These are phyloP conservation scores for Anastrepha obliqua DNA, from an alignment of 1,140 invertebrate species.

Conservation along the genomic window DNA sequence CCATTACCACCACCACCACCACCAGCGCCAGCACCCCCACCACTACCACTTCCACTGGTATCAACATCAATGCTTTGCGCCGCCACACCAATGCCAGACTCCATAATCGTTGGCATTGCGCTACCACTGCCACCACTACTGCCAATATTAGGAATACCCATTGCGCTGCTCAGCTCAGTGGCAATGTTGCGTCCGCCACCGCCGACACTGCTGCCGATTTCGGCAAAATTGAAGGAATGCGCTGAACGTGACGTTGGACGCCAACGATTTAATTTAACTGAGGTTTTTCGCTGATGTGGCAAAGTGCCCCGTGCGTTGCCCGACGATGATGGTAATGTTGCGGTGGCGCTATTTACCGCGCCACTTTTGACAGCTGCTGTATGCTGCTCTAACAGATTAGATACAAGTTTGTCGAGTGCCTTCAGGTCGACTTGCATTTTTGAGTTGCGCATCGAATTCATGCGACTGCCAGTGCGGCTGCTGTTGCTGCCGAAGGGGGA, in stretches of 20 bases:
- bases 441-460: constrained; percentile 69
- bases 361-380: constrained; percentile 3
- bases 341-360: not conserved
- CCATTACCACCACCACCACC: constrained; percentile 50
- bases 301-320: constrained; percentile 56
- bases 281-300: constrained; percentile 59
- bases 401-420: constrained; percentile 70
- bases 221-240: constrained; percentile 63
- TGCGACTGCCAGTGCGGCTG: constrained; percentile 66
- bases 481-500: constrained; percentile 16
- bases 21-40: not conserved
- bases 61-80: constrained; percentile 5
- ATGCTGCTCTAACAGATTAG: constrained; percentile 68
- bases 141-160: not conserved
- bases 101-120: constrained; percentile 72
- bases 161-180: constrained; percentile 5
- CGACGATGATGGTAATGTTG: constrained; percentile 38
- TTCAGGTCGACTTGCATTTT: constrained; percentile 69
- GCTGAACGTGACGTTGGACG: constrained; percentile 69
- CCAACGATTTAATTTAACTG: constrained; percentile 71
- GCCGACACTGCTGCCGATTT: not conserved
- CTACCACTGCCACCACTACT: constrained; percentile 41
- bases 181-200: not conserved
- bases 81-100: constrained; percentile 60
- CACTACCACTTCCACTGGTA: constrained; percentile 54